Evolutionary conservation across 2,888 invertebrate genomes (phyloP).

Genomic region (Thecocarcelia acutangulata): DNA sequence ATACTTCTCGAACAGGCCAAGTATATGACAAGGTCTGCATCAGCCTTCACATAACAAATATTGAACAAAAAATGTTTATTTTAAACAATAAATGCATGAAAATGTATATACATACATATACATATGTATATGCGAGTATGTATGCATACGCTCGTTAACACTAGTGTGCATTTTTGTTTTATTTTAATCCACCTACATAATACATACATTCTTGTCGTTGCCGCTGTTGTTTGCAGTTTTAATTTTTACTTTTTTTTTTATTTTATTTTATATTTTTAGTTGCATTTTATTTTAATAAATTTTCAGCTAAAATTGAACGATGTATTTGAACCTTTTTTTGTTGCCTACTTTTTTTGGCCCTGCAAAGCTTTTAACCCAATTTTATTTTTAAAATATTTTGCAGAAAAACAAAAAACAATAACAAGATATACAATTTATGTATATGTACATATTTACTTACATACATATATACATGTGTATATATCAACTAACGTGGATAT

Average conservation of each 20-base stretch:
- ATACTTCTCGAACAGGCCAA: too few relatives aligned
- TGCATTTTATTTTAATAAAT: conserved; percentile 14
- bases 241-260: not conserved
- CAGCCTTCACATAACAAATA: not conserved
- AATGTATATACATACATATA: too few relatives aligned
- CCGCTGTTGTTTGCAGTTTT: not conserved
- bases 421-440: not conserved
- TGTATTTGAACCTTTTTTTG: conserved; percentile 21
- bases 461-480: not conserved
- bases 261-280: too few relatives aligned
- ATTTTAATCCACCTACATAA: not conserved
- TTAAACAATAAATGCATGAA: not conserved
- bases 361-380: conserved; percentile 66
- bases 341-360: conserved; percentile 36
- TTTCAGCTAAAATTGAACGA: conserved; percentile 25
- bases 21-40: too few relatives aligned
- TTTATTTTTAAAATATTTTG: conserved; percentile 49
- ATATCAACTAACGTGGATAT: too few relatives aligned
- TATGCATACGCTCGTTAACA: not conserved
- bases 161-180: not conserved
- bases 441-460: not conserved
- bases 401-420: conserved; percentile 15
- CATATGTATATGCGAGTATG: too few relatives aligned
- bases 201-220: not conserved
- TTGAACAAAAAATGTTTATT: not conserved